A percentile compares a stretch with the other conserved stretches of the same genome.
phyloP scores from a whole-genome alignment of 1,140 invertebrate species.

The Cephus cinctus region DNA sequence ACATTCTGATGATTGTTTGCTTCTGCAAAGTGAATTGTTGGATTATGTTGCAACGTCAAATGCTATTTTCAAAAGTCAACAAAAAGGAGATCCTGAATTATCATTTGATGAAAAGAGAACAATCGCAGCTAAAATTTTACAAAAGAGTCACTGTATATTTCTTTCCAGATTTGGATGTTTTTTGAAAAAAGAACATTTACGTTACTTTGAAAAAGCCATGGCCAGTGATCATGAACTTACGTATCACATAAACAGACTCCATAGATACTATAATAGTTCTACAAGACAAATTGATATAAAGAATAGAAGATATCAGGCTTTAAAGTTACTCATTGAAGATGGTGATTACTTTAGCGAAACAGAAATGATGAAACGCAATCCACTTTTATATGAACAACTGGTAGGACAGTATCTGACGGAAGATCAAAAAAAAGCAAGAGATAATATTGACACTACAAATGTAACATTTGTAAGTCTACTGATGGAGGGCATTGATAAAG shows the following conservation, averaged over 20 bases:
- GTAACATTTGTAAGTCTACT: constrained; percentile 68
- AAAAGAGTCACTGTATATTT: constrained; percentile 68
- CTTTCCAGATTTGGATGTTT: constrained; percentile 74
- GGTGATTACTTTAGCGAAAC: constrained; percentile 85
- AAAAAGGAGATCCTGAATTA: constrained; percentile 73
- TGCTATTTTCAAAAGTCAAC: constrained; percentile 72
- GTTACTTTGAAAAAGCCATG: constrained; percentile 61
- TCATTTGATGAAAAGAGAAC: constrained; percentile 65
- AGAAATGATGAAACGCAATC: constrained; percentile 91
- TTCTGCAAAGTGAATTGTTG: constrained; percentile 30
- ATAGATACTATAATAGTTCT: constrained; percentile 56
- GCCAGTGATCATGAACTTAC: constrained; percentile 61
- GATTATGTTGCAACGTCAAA: constrained; percentile 29
- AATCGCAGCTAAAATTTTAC: constrained; percentile 67
- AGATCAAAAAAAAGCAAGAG: constrained; percentile 68
- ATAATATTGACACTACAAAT: constrained; percentile 59
- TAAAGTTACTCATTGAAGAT: constrained; percentile 73
- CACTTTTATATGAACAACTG: constrained; percentile 84
- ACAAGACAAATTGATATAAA: constrained; percentile 63
- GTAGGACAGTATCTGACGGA: constrained; percentile 80
- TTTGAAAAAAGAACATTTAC: constrained; percentile 66
- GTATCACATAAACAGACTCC: constrained; percentile 62
- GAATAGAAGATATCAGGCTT: constrained; percentile 80
- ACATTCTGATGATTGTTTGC: too few species aligned
- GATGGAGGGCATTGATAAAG: constrained; percentile 67